phyloP scores from a whole-genome alignment of 2,888 invertebrate genomes.

The Brachyptera putata region DNA sequence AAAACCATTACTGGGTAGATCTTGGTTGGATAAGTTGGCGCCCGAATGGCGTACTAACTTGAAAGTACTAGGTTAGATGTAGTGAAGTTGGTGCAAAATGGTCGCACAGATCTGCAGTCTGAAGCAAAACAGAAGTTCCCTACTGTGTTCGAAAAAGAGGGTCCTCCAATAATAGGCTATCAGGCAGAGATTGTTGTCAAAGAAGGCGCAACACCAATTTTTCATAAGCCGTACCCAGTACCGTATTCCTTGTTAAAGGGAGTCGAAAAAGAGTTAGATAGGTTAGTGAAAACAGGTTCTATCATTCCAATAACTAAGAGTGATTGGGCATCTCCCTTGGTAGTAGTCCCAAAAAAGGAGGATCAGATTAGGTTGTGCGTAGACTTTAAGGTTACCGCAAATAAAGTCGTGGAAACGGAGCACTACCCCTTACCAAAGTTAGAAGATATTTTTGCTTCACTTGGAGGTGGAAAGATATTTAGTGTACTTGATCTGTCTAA shows the following conservation, averaged over 20 bases:
- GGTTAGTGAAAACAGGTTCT: not conserved
- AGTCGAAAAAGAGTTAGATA: not conserved
- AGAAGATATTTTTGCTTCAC: not conserved
- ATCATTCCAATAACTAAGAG: not conserved
- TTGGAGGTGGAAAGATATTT: not conserved
- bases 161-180: not conserved
- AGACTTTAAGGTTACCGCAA: constrained; percentile 36
- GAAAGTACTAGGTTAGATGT: not conserved
- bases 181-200: constrained; percentile 3
- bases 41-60: not conserved
- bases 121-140: not conserved
- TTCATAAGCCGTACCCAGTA: not conserved
- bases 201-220: not conserved
- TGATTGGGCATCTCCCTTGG: constrained; percentile 28
- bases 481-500: not conserved
- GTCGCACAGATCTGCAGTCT: not conserved
- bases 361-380: constrained; percentile 31
- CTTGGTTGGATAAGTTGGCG: constrained; percentile 1
- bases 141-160: not conserved
- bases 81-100: not conserved
- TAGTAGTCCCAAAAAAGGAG: constrained; percentile 38
- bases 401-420: constrained; percentile 36
- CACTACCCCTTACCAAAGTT: constrained; percentile 28
- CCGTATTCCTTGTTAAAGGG: not conserved
- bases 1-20: not conserved